Evolutionary conservation across 2,797 vertebrate genomes (phyloP).

Genomic region (Rhinoraja longicauda): DNA sequence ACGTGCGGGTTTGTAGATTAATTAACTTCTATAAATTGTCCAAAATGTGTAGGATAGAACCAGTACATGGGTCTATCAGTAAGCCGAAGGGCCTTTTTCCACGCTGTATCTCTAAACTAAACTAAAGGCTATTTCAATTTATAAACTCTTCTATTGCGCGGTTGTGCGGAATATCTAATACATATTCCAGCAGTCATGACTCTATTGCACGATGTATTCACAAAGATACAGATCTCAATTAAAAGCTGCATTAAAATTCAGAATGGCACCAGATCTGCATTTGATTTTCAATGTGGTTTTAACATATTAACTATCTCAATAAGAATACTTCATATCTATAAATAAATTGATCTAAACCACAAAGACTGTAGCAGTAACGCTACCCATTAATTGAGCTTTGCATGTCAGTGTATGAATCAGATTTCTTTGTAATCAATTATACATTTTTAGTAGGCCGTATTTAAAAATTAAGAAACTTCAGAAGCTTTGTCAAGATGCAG

Average conservation of each 20-base stretch:
- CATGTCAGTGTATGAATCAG: neutral
- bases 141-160: neutral
- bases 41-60: no score
- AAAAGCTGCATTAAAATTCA: conserved; percentile 14
- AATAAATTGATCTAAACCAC: conserved; percentile 1
- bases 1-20: no score
- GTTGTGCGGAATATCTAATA: neutral
- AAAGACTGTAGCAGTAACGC: neutral
- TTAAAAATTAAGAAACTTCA: neutral
- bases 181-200: neutral
- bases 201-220: neutral
- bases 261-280: neutral
- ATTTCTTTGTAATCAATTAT: neutral
- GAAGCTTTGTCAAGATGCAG: neutral
- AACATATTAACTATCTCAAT: neutral
- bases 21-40: no score
- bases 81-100: no score
- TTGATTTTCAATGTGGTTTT: neutral
- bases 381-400: neutral
- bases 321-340: conserved; percentile 26
- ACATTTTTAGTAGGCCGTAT: neutral
- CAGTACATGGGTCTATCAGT: no score
- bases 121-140: neutral
- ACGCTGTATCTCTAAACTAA: no score
- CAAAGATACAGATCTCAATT: neutral